These are phyloP conservation scores for Monoplex corrugatus DNA, from an alignment of 2,888 invertebrate genomes.

Conservation along the genomic window DNA sequence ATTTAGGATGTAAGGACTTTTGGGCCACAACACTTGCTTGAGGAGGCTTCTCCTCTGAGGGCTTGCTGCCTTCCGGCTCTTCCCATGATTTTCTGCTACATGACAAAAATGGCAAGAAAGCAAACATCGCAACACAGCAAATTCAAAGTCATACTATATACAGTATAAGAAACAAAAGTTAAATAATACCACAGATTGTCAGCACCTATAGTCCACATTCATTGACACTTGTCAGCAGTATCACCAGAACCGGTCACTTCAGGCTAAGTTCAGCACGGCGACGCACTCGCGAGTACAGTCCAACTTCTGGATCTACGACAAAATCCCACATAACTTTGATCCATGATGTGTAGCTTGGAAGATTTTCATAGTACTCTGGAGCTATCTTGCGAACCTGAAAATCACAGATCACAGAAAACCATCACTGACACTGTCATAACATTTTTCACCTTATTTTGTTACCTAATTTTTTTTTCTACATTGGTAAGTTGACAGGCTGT, in stretches of 20 bases:
- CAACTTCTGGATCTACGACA: conserved; percentile 96
- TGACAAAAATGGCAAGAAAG: no score
- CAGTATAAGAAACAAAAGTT: not conserved
- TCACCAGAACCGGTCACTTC: not conserved
- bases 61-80: no score
- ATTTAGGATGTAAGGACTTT: no score
- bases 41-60: no score
- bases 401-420: conserved; percentile 37
- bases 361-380: conserved; percentile 94
- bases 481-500: not conserved
- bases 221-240: conserved; percentile 11
- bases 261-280: conserved; percentile 38
- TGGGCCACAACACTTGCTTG: no score
- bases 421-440: no score
- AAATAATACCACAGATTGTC: no score
- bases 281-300: conserved; percentile 91
- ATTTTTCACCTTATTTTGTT: not conserved
- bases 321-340: conserved; percentile 95
- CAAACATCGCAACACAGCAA: no score
- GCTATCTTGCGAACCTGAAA: conserved; percentile 94
- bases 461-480: not conserved
- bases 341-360: conserved; percentile 98
- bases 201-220: not conserved
- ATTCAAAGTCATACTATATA: not conserved
- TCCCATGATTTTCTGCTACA: no score